Conservation (phyloP, 2,113 vertebrate species). For the Nothocercus julius region DNA sequence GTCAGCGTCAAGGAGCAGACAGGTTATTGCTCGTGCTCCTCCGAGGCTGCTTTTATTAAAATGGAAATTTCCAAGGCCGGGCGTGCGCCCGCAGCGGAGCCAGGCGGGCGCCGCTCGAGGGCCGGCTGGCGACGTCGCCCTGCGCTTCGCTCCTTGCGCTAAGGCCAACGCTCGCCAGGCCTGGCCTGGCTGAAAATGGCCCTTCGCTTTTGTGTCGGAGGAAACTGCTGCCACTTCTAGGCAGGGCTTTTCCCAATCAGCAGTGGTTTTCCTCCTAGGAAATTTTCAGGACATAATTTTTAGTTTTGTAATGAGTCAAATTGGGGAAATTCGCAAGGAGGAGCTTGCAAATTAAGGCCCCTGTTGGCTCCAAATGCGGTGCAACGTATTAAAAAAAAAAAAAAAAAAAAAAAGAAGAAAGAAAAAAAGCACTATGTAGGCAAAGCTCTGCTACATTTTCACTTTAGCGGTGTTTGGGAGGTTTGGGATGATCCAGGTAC, state of each 20-base stretch:
- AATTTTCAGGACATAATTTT: neutral
- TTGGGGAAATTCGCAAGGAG: no score
- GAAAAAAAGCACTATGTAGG: neutral
- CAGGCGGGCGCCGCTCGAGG: accelerated
- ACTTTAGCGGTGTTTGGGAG: neutral
- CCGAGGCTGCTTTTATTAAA: conserved; percentile 70
- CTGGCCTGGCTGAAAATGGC: neutral
- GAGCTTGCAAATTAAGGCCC: neutral
- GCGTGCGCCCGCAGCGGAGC: neutral
- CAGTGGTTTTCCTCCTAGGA: neutral
- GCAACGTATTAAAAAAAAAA: conserved; percentile 3
- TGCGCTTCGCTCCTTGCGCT: neutral
- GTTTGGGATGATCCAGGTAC: neutral
- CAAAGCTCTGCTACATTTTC: neutral
- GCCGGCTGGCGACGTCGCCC: neutral
- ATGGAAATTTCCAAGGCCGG: conserved; percentile 66
- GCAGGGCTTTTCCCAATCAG: neutral
- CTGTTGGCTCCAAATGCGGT: neutral
- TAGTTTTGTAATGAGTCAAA: no score
- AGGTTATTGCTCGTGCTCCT: conserved; percentile 50
- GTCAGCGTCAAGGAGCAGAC: conserved; percentile 51
- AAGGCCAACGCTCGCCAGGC: no score
- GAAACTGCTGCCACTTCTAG: neutral
- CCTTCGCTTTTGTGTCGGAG: neutral
- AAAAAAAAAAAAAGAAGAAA: neutral